phyloP scores from a whole-genome alignment of 1,140 invertebrate species.

The Micrasema longulum region DNA sequence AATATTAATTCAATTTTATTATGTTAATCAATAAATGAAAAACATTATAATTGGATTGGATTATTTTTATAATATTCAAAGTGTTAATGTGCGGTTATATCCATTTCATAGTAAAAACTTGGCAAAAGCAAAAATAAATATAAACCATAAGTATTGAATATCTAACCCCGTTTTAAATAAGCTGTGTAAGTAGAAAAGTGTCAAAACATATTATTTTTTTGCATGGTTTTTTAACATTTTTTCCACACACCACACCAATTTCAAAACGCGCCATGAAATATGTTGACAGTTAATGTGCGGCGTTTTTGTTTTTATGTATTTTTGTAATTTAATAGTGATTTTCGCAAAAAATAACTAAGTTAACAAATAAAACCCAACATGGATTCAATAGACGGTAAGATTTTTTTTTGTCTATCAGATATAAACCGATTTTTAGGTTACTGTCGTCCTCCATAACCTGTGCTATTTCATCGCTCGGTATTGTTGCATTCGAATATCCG shows the following conservation, averaged over 20 bases:
- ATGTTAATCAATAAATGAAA: too few species aligned
- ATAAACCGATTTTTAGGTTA: constrained; percentile 15
- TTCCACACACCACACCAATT: constrained; percentile 18
- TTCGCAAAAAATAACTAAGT: neutral
- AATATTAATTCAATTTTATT: too few species aligned
- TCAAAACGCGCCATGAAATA: constrained; percentile 36
- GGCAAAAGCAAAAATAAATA: too few species aligned
- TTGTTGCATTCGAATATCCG: neutral
- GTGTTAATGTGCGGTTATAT: too few species aligned
- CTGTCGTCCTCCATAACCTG: constrained; percentile 13
- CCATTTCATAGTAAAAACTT: too few species aligned
- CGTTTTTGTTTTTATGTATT: constrained; percentile 27
- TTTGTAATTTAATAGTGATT: constrained; percentile 11
- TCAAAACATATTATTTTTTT: neutral
- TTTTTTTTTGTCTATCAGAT: neutral
- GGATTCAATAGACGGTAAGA: constrained; percentile 42
- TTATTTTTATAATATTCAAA: too few species aligned
- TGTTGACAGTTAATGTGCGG: constrained; percentile 43
- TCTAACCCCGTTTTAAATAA: too few species aligned
- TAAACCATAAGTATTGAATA: too few species aligned
- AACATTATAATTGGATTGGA: too few species aligned
- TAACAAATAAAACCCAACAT: constrained; percentile 7
- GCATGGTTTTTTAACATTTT: neutral
- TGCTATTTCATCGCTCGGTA: neutral
- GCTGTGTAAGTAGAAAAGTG: too few species aligned